Conservation (phyloP, 2,888 invertebrate species). For the Tipula unca region DNA sequence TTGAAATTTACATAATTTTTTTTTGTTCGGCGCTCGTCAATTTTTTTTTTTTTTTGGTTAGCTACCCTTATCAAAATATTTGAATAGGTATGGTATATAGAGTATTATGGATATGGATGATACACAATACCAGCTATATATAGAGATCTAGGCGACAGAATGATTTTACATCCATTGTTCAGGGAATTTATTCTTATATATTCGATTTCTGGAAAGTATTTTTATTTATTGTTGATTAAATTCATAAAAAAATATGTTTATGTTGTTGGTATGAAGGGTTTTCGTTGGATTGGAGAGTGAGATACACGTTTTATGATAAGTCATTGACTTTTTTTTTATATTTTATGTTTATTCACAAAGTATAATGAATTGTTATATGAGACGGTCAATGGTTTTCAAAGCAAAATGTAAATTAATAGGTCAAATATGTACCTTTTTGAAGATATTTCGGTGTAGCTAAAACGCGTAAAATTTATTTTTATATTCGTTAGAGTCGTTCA, state of each 20-base stretch:
- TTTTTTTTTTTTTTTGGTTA: not conserved
- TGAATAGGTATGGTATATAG: not conserved
- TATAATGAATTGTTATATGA: not conserved
- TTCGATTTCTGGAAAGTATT: not conserved
- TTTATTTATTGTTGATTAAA: not conserved
- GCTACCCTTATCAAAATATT: constrained; percentile 8
- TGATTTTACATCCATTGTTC: not conserved
- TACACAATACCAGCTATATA: not conserved
- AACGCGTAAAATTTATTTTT: too few relatives aligned
- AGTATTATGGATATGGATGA: not conserved
- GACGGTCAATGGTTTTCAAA: not conserved
- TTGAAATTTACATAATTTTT: not conserved
- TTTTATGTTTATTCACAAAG: not conserved
- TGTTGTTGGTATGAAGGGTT: not conserved
- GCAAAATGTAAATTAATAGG: not conserved
- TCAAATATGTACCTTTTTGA: not conserved
- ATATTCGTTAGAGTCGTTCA: too few relatives aligned
- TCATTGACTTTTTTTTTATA: not conserved
- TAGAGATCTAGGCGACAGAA: not conserved
- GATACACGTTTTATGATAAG: not conserved
- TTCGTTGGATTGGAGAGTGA: not conserved
- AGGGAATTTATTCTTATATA: not conserved
- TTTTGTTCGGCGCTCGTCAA: not conserved
- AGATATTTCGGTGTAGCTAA: too few relatives aligned
- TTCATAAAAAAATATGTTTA: not conserved